Evolutionary conservation across 2,888 invertebrate species (phyloP), one percentile per base, ranked within the genome.

Genomic region (Rhingia rostrata): DNA sequence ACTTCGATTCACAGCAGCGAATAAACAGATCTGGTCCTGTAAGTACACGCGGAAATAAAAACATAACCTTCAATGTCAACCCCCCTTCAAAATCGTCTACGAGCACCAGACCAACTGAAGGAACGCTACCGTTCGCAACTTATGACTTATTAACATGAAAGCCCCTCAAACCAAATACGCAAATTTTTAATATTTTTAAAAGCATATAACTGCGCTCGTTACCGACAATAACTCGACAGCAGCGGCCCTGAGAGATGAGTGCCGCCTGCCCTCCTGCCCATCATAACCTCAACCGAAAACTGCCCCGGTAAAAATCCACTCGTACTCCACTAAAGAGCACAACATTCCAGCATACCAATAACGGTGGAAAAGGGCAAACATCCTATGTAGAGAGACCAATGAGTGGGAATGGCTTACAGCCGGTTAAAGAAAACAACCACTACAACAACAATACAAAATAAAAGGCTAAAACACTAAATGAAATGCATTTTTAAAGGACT

Each of bases 101-200:
- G 7, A 6, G 35, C 37, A 58, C 30, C 32, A 30, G 37, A 10
- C 5, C 30, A 39, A 33, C 4, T 49, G 30, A 14, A n/a, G n/a
- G 33, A 47, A 41, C 14, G 49, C 39, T 66, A 33, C 64, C 9
- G 22, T 43, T 49, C 64, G 9, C 54, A 53, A 63, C 67, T 51
- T 69, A 45, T 69, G 58, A 77, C 53, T 82, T 66, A 77, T 77
- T 82, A 70, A 70, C 47, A 64, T 69, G 47, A 77, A 82, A 82
- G 60, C 64, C 70, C 64, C 47, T 32, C 45, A 35, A 63, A 56
- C 41, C 51, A 39, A 66, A 60, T 54, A 66, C 66, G 82, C 45
- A 37, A 43, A 69, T 60, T 60, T 82, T 82, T 82, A 82, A 82
- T 82, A 77, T 66, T 72, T 67, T 39, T 77, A 77, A 82, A 82